Percentiles rank a stretch among this genome's conserved stretches.
Conservation (phyloP, 1,140 invertebrate species). For the Nasonia vitripennis region DNA sequence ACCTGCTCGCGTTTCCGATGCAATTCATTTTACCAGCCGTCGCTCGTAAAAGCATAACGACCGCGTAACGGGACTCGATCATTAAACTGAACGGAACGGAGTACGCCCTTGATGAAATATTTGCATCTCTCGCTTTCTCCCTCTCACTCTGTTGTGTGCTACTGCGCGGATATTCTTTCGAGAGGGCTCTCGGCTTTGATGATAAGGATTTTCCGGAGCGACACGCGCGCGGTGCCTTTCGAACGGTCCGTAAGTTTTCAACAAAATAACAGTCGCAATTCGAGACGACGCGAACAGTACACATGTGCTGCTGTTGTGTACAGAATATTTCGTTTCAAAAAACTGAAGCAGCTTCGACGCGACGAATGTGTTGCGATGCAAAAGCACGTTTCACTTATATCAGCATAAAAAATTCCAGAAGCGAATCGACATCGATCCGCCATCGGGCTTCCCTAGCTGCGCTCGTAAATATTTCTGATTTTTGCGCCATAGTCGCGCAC, state of each 20-base stretch:
- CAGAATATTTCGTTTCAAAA: too few relatives aligned
- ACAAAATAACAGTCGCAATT: too few relatives aligned
- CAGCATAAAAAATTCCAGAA: background rate
- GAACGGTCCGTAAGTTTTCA: too few relatives aligned
- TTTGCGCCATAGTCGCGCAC: background rate
- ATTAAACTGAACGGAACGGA: background rate
- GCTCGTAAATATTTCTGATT: conserved; percentile 27
- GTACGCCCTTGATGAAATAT: conserved; percentile 1
- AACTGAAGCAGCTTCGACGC: background rate
- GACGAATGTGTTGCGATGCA: background rate
- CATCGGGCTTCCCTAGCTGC: too few relatives aligned
- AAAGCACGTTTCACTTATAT: background rate
- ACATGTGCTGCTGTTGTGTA: too few relatives aligned
- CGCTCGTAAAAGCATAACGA: conserved; percentile 22
- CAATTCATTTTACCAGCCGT: conserved; percentile 13
- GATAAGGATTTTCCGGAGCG: background rate
- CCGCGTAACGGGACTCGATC: conserved; percentile 4
- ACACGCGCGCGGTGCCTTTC: too few relatives aligned
- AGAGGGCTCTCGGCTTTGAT: background rate
- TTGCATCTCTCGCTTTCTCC: background rate
- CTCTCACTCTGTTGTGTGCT: background rate
- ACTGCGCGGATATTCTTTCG: background rate
- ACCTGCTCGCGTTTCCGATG: background rate
- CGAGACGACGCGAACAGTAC: too few relatives aligned
- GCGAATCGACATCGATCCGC: background rate